phyloP scores from a whole-genome alignment of 2,888 invertebrate species.

The Paralinhomoeus sp. region DNA sequence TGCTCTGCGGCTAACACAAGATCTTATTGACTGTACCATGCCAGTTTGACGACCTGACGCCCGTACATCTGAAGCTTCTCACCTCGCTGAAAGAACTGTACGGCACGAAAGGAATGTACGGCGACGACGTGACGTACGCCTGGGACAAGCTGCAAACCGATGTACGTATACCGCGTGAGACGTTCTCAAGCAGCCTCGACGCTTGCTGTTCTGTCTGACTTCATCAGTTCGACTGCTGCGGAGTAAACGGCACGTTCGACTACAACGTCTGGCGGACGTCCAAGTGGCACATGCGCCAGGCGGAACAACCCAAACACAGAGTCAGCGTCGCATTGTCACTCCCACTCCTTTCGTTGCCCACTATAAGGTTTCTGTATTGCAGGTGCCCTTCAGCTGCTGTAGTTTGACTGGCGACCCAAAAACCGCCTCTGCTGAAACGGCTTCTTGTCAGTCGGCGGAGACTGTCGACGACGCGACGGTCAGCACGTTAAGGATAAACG shows the following conservation, averaged over 20 bases:
- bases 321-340: too few species aligned
- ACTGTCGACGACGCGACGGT: too few species aligned
- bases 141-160: constrained; percentile 21
- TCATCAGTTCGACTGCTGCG: constrained; percentile 20
- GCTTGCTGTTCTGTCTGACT: background rate
- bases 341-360: too few species aligned
- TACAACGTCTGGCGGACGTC: constrained; percentile 19
- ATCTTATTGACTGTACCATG: background rate
- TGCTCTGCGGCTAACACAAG: background rate
- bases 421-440: too few species aligned
- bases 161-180: constrained; percentile 7
- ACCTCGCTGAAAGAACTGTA: constrained; percentile 21
- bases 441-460: too few species aligned
- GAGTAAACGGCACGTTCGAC: constrained; percentile 21
- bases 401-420: too few species aligned
- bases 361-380: too few species aligned
- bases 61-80: constrained; percentile 21
- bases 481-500: too few species aligned
- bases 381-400: too few species aligned
- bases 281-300: constrained; percentile 14
- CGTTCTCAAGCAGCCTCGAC: background rate
- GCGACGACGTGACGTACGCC: constrained; percentile 16
- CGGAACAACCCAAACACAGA: background rate
- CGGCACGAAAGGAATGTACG: constrained; percentile 16
- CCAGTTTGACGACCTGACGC: constrained; percentile 13